These are phyloP conservation scores for Xiphophorus hellerii DNA, from an alignment of 2,113 vertebrate species.

Conservation along the genomic window DNA sequence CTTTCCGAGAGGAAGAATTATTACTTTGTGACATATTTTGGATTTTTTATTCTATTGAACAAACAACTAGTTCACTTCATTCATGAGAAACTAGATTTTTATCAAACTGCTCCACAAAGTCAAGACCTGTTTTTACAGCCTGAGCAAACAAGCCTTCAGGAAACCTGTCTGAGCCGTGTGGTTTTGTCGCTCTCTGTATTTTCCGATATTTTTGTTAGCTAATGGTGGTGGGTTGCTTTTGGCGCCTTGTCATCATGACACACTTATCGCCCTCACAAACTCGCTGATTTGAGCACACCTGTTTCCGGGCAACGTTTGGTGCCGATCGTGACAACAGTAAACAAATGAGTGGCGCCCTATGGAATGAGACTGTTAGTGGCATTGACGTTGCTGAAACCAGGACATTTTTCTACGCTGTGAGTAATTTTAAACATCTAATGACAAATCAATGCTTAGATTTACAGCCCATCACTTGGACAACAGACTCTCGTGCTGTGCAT, in stretches of 20 bases:
- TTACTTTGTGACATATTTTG: neutral
- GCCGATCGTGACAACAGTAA: slow-evolving; percentile 36
- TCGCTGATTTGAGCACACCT: slow-evolving; percentile 18
- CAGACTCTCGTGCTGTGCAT: neutral
- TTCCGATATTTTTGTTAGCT: slow-evolving; percentile 31
- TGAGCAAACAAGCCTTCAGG: slow-evolving; percentile 18
- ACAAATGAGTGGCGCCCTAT: slow-evolving; percentile 33
- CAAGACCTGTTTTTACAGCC: slow-evolving; percentile 9
- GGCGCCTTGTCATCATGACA: slow-evolving; percentile 33
- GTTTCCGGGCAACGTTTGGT: slow-evolving; percentile 63
- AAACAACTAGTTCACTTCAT: neutral
- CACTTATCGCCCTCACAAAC: slow-evolving; percentile 32
- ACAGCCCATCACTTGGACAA: neutral
- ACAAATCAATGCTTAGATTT: neutral
- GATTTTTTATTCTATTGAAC: neutral
- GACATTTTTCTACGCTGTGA: neutral
- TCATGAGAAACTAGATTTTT: neutral
- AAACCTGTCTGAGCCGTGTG: slow-evolving; percentile 23
- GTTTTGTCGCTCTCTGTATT: slow-evolving; percentile 32
- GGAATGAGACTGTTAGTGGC: neutral
- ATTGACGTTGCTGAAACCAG: neutral
- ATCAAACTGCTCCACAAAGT: neutral
- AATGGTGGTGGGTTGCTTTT: slow-evolving; percentile 29
- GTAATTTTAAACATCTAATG: slow-evolving; percentile 1
- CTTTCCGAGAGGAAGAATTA: neutral